Percentiles rank a stretch among this genome's conserved stretches.
These are phyloP conservation scores for Cyclophora punctaria DNA, from an alignment of 2,888 invertebrate species.

Conservation along the genomic window DNA sequence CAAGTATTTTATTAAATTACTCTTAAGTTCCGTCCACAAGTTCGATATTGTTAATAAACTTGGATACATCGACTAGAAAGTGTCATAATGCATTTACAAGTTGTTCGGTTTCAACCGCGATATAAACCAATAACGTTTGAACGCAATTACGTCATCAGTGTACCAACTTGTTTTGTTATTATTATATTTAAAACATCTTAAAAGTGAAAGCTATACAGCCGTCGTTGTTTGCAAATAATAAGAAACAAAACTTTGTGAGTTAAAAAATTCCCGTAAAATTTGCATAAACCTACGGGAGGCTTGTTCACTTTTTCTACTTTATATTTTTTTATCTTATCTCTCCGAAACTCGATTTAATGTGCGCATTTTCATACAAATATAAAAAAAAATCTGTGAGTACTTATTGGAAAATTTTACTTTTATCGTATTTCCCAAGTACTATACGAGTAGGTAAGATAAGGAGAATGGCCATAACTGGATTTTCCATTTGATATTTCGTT, in stretches of 20 bases:
- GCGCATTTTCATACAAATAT: slow-evolving; percentile 30
- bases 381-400: slow-evolving; percentile 4
- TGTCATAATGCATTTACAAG: slow-evolving; percentile 14
- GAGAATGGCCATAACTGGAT: too few species aligned
- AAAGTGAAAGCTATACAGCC: slow-evolving; percentile 29
- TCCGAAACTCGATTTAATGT: slow-evolving; percentile 48
- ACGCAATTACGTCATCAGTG: slow-evolving; percentile 35
- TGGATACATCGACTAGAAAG: slow-evolving; percentile 12
- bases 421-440: not conserved
- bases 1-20: too few species aligned
- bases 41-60: slow-evolving; percentile 14
- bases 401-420: slow-evolving; percentile 1
- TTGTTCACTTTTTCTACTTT: slow-evolving; percentile 49
- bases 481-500: too few species aligned
- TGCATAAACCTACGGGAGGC: slow-evolving; percentile 59
- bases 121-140: slow-evolving; percentile 14
- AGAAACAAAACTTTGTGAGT: slow-evolving; percentile 57
- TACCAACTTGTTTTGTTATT: slow-evolving; percentile 28
- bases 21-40: not conserved
- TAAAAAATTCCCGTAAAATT: slow-evolving; percentile 64
- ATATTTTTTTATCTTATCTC: slow-evolving; percentile 50
- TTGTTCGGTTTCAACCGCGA: slow-evolving; percentile 6
- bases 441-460: too few species aligned
- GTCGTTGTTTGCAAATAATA: slow-evolving; percentile 63
- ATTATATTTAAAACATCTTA: slow-evolving; percentile 42